Conservation (phyloP, 1,140 invertebrate genomes). For the Tetranychus urticae region DNA sequence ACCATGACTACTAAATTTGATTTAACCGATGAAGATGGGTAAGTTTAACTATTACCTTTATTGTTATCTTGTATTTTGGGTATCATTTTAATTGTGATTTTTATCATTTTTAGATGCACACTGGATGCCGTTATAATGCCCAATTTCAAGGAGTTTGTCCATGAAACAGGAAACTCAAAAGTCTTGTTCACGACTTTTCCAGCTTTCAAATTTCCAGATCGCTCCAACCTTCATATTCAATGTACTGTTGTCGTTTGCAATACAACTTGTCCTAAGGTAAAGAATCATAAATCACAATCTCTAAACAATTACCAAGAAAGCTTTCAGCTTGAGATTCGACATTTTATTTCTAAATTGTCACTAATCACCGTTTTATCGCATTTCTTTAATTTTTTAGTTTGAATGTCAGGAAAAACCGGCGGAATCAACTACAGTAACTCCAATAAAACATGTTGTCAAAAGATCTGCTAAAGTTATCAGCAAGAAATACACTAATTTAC, state of each 20-base stretch:
- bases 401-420: not conserved
- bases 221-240: conserved; percentile 38
- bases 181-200: conserved; percentile 33
- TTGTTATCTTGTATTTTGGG: not conserved
- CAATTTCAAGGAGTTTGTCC: conserved; percentile 17
- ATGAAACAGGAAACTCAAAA: conserved; percentile 8
- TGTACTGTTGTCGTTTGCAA: conserved; percentile 38
- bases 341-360: not conserved
- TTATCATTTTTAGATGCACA: conserved; percentile 26
- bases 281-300: not conserved
- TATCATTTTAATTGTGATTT: not conserved
- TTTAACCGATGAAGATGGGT: conserved; percentile 36
- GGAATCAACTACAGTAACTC: not conserved
- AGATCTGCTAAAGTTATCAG: not conserved
- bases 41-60: not conserved
- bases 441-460: not conserved
- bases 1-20: conserved; percentile 39
- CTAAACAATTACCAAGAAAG: too few relatives aligned
- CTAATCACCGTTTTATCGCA: not conserved
- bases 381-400: conserved; percentile 13
- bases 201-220: conserved; percentile 51
- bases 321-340: too few relatives aligned
- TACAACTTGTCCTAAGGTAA: conserved; percentile 31
- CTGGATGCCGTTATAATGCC: conserved; percentile 38
- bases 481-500: too few relatives aligned